Evolutionary conservation across 2,113 vertebrate genomes (phyloP).

Genomic region (Nestor notabilis): DNA sequence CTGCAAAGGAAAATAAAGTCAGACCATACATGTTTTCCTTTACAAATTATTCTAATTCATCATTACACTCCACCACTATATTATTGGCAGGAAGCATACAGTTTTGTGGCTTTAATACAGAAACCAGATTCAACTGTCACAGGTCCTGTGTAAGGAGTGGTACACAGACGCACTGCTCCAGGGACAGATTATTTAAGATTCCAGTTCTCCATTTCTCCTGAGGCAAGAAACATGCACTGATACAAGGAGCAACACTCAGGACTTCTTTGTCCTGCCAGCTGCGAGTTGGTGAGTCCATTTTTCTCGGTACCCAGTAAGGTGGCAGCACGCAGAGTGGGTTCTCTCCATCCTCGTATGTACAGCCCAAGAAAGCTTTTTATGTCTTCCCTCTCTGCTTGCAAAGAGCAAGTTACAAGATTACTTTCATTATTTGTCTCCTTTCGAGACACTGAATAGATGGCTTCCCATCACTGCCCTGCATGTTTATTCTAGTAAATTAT

Average conservation of each 20-base stretch:
- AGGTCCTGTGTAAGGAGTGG: neutral
- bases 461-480: slow-evolving; percentile 24
- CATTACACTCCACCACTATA: neutral
- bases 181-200: neutral
- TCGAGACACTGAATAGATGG: neutral
- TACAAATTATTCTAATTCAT: neutral
- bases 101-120: neutral
- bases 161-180: neutral
- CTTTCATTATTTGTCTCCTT: slow-evolving; percentile 5
- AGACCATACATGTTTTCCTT: neutral
- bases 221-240: neutral
- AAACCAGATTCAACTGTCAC: neutral
- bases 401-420: neutral
- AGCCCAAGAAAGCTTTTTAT: neutral
- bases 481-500: slow-evolving; percentile 65
- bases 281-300: neutral
- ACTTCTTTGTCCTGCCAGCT: neutral
- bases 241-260: neutral
- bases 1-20: neutral
- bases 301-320: neutral
- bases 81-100: neutral
- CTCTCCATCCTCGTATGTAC: neutral
- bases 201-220: neutral
- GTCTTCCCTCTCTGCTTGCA: neutral
- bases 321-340: neutral